Evolutionary conservation across 1,140 invertebrate genomes (phyloP).

Genomic region (Hycleus cichorii): DNA sequence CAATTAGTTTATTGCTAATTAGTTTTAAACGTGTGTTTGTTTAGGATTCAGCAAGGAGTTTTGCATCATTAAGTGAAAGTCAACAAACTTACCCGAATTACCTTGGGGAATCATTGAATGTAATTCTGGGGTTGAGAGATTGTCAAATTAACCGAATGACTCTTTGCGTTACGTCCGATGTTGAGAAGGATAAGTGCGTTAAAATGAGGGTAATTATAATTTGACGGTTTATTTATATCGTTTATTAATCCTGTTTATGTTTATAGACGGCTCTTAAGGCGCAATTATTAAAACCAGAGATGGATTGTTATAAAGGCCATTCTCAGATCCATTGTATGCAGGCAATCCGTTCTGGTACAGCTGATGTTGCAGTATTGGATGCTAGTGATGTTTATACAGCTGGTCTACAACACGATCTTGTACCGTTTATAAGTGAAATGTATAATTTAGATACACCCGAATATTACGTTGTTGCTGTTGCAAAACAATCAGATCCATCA

Average conservation of each 20-base stretch:
- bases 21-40: slow-evolving; percentile 13
- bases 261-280: slow-evolving; percentile 74
- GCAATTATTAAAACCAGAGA: slow-evolving; percentile 79
- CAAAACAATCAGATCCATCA: slow-evolving; percentile 76
- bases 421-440: slow-evolving; percentile 85
- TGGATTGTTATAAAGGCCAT: slow-evolving; percentile 77
- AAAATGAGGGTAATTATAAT: slow-evolving; percentile 73
- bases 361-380: slow-evolving; percentile 87
- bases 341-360: slow-evolving; percentile 62
- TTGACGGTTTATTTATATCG: not conserved
- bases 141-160: slow-evolving; percentile 75
- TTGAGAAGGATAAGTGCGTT: slow-evolving; percentile 86
- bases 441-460: slow-evolving; percentile 77
- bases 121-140: slow-evolving; percentile 64
- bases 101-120: slow-evolving; percentile 54
- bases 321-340: slow-evolving; percentile 90
- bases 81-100: slow-evolving; percentile 57
- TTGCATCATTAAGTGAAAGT: slow-evolving; percentile 51
- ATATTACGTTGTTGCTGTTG: slow-evolving; percentile 92
- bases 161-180: slow-evolving; percentile 84
- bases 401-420: slow-evolving; percentile 67
- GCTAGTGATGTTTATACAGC: slow-evolving; percentile 91
- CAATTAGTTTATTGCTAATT: slow-evolving; percentile 6
- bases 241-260: slow-evolving; percentile 7
- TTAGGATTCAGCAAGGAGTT: slow-evolving; percentile 63